Conservation (phyloP, 2,888 invertebrate genomes). For the Notodonta ziczac region DNA sequence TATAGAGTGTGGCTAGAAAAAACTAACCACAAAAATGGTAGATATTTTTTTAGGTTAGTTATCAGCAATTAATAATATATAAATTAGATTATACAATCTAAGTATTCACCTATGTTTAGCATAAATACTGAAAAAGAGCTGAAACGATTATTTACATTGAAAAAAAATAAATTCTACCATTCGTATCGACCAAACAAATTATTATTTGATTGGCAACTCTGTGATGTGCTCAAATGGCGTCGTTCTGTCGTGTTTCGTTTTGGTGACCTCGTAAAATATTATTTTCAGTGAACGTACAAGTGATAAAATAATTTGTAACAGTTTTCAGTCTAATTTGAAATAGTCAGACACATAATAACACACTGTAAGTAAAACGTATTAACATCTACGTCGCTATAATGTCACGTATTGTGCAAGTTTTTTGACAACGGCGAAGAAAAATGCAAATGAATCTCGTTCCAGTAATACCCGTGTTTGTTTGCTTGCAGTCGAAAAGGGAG, state of each 20-base stretch:
- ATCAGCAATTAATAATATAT: too few species aligned
- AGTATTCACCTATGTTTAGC: too few species aligned
- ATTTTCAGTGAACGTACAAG: slow-evolving; percentile 21
- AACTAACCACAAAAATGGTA: too few species aligned
- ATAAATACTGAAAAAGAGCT: too few species aligned
- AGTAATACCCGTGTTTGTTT: slow-evolving; percentile 66
- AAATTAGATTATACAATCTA: too few species aligned
- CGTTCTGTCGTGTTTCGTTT: slow-evolving; percentile 52
- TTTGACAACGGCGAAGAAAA: slow-evolving; percentile 64
- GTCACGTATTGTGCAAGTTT: slow-evolving; percentile 53
- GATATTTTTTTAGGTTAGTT: too few species aligned
- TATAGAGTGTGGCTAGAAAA: too few species aligned
- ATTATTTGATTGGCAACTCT: slow-evolving; percentile 37
- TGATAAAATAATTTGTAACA: slow-evolving; percentile 24
- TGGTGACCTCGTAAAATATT: slow-evolving; percentile 58
- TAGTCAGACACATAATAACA: slow-evolving; percentile 32
- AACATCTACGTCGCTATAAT: slow-evolving; percentile 31
- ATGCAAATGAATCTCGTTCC: slow-evolving; percentile 57
- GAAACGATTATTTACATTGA: too few species aligned
- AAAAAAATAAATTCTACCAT: too few species aligned
- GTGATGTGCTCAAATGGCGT: slow-evolving; percentile 76
- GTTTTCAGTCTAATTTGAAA: slow-evolving; percentile 23
- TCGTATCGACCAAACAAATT: neutral
- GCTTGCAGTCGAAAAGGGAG: slow-evolving; percentile 76
- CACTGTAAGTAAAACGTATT: slow-evolving; percentile 56